Evolutionary conservation across 2,797 vertebrate genomes (phyloP).

Genomic region (Melopsittacus undulatus): DNA sequence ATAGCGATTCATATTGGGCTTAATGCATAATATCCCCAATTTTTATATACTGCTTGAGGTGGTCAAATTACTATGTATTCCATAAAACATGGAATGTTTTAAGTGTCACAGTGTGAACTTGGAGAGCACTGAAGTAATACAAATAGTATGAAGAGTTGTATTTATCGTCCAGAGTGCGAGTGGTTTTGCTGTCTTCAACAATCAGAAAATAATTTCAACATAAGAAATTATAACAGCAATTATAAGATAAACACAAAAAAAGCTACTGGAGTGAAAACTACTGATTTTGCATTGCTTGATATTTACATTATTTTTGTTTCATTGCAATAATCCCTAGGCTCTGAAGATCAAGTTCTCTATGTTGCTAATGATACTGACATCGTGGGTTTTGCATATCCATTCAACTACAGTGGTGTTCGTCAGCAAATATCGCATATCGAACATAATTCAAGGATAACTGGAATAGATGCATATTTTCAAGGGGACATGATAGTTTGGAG

Average conservation of each 20-base stretch:
- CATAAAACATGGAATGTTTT: background rate
- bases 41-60: background rate
- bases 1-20: background rate
- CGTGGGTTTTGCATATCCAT: constrained; percentile 98
- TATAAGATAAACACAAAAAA: background rate
- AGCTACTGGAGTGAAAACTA: constrained; percentile 53
- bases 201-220: background rate
- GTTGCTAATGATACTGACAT: constrained; percentile 99
- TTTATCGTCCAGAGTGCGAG: background rate
- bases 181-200: background rate
- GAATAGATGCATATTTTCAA: constrained; percentile 95
- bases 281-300: constrained; percentile 71
- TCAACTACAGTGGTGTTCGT: constrained; percentile 95
- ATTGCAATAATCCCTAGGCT: constrained; percentile 87
- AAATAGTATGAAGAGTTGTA: background rate
- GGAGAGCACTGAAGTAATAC: background rate
- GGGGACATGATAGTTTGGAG: constrained; percentile 98
- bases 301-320: constrained; percentile 82
- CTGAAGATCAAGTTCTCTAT: constrained; percentile 99
- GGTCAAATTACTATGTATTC: background rate
- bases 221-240: background rate
- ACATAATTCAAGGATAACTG: constrained; percentile 97
- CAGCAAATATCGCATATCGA: constrained; percentile 95
- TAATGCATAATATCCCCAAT: background rate
- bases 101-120: background rate